Conservation (phyloP, 2,888 invertebrate genomes). For the Venustoraphidia nigricollis region DNA sequence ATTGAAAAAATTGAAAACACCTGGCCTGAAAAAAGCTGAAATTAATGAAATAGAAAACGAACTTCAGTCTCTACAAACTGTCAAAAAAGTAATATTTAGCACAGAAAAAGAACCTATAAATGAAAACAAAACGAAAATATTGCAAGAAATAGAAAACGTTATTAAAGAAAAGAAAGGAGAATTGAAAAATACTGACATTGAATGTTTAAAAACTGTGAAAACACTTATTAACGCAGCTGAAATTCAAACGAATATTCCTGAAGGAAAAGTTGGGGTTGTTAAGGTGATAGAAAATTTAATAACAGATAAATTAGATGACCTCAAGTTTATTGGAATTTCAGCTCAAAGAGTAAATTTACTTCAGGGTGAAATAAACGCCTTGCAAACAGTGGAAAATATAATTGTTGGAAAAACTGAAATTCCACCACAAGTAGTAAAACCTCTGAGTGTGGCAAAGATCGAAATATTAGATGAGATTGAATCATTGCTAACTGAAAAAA, state of each 20-base stretch:
- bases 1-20: conserved; percentile 1
- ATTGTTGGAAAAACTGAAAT: conserved; percentile 1
- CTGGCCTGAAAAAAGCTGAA: conserved; percentile 5
- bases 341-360: no score
- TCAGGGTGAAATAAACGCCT: no score
- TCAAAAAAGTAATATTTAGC: not conserved
- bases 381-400: not conserved
- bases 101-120: no score
- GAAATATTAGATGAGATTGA: no score
- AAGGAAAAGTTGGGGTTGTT: conserved; percentile 3
- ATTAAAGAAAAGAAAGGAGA: no score
- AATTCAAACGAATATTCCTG: conserved; percentile 10
- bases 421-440: no score
- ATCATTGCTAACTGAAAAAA: no score
- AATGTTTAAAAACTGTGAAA: not conserved
- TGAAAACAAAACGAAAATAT: no score
- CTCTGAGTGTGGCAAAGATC: no score
- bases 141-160: no score
- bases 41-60: conserved; percentile 2
- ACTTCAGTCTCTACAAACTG: conserved; percentile 3
- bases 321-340: not conserved
- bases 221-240: conserved; percentile 11
- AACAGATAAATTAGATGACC: conserved; percentile 7
- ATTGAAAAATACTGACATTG: not conserved
- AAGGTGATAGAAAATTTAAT: conserved; percentile 8